phyloP scores from a whole-genome alignment of 2,888 invertebrate species.

The Malthinus flaveolus region DNA sequence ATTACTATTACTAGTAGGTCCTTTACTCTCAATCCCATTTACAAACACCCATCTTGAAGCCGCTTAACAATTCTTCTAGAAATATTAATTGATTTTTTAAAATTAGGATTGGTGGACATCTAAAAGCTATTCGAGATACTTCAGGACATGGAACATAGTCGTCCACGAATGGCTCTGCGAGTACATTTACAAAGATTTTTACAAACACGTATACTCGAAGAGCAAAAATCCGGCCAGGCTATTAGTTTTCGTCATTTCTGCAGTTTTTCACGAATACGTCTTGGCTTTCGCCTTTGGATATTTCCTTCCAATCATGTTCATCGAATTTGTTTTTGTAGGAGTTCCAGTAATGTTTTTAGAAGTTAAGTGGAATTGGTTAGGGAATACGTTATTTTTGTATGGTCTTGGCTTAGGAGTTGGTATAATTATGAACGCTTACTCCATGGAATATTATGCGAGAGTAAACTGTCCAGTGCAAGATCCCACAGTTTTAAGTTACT shows the following conservation, averaged over 20 bases:
- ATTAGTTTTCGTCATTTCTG: conserved; percentile 77
- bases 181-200: conserved; percentile 80
- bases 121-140: conserved; percentile 78
- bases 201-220: conserved; percentile 53
- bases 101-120: conserved; percentile 96
- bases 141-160: conserved; percentile 91
- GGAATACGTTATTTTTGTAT: conserved; percentile 87
- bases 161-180: conserved; percentile 94
- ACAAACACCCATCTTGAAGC: too few relatives aligned
- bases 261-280: conserved; percentile 87
- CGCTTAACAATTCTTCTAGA: too few relatives aligned
- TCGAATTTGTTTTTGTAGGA: conserved; percentile 75
- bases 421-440: conserved; percentile 73
- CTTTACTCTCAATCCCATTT: too few relatives aligned
- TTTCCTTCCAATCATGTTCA: conserved; percentile 84
- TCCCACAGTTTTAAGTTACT: conserved; percentile 53
- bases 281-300: conserved; percentile 77
- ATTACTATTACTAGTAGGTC: too few relatives aligned
- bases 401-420: conserved; percentile 78
- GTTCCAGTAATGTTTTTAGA: conserved; percentile 62
- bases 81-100: conserved; percentile 21
- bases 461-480: conserved; percentile 66
- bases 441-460: conserved; percentile 85
- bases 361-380: conserved; percentile 54
- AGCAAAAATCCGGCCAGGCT: conserved; percentile 60